phyloP scores from a whole-genome alignment of 2,888 invertebrate genomes.

The Rotaria magnacalcarata region DNA sequence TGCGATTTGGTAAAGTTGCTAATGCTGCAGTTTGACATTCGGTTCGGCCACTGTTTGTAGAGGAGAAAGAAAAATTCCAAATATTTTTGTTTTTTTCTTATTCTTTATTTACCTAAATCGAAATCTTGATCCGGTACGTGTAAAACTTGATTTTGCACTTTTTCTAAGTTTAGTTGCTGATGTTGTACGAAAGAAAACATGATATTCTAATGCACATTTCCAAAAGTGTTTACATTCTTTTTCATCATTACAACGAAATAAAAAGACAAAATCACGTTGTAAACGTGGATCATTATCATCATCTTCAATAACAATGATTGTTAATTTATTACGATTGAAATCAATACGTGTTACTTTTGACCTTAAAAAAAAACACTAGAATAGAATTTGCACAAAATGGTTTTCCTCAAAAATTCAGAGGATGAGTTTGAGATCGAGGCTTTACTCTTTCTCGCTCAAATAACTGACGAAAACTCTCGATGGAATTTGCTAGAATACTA shows the following conservation, averaged over 20 bases:
- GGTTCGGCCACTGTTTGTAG: slow-evolving; percentile 69
- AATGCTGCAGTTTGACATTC: slow-evolving; percentile 93
- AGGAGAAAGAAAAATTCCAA: not conserved
- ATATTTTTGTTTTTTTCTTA: not conserved
- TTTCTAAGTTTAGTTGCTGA: slow-evolving; percentile 47
- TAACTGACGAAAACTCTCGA: no score
- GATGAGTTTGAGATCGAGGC: no score
- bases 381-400: no score
- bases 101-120: not conserved
- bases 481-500: no score
- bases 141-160: not conserved
- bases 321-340: slow-evolving; percentile 93
- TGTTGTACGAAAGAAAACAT: slow-evolving; percentile 91
- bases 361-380: not conserved
- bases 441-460: no score
- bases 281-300: slow-evolving; percentile 67
- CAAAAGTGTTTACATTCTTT: slow-evolving; percentile 98
- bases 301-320: slow-evolving; percentile 93
- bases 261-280: slow-evolving; percentile 96
- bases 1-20: slow-evolving; percentile 71
- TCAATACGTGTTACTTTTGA: slow-evolving; percentile 65
- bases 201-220: slow-evolving; percentile 99
- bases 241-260: slow-evolving; percentile 83
- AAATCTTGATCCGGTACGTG: slow-evolving; percentile 18
- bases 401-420: no score